phyloP scores from a whole-genome alignment of 2,888 invertebrate species.

The Eristalinus sepulchralis region DNA sequence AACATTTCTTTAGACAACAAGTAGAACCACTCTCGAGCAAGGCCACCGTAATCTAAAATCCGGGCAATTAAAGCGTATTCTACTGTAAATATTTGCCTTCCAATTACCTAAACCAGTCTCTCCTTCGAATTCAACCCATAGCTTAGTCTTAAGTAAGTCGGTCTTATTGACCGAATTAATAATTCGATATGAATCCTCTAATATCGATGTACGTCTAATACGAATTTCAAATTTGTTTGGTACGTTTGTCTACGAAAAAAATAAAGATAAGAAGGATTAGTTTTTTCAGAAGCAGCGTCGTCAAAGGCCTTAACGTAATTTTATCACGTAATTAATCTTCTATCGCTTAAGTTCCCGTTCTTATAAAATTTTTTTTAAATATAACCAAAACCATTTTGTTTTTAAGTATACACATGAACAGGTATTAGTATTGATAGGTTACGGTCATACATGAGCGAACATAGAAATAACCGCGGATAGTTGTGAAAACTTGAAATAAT shows the following conservation, averaged over 20 bases:
- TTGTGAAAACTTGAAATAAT: background rate
- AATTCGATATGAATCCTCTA: conserved; percentile 98
- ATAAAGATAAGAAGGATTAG: background rate
- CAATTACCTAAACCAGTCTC: conserved; percentile 90
- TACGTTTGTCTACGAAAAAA: conserved; percentile 89
- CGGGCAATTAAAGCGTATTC: background rate
- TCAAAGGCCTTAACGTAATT: too few species aligned
- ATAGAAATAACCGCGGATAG: too few species aligned
- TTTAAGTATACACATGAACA: too few species aligned
- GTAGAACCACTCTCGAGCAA: conserved; percentile 99
- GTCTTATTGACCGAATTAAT: conserved; percentile 95
- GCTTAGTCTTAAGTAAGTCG: conserved; percentile 96
- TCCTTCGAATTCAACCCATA: conserved; percentile 99
- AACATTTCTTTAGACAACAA: conserved; percentile 99
- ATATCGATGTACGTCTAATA: conserved; percentile 92
- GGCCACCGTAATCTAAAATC: conserved; percentile 93
- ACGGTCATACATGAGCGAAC: too few species aligned
- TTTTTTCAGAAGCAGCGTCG: too few species aligned
- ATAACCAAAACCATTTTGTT: too few species aligned
- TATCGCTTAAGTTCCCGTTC: too few species aligned
- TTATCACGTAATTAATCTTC: too few species aligned
- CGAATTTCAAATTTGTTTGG: conserved; percentile 99
- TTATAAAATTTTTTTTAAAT: too few species aligned
- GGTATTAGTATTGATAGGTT: too few species aligned
- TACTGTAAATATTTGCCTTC: background rate